Conservation (phyloP, 2,797 vertebrate genomes). For the Hydrocynus forskahlii region DNA sequence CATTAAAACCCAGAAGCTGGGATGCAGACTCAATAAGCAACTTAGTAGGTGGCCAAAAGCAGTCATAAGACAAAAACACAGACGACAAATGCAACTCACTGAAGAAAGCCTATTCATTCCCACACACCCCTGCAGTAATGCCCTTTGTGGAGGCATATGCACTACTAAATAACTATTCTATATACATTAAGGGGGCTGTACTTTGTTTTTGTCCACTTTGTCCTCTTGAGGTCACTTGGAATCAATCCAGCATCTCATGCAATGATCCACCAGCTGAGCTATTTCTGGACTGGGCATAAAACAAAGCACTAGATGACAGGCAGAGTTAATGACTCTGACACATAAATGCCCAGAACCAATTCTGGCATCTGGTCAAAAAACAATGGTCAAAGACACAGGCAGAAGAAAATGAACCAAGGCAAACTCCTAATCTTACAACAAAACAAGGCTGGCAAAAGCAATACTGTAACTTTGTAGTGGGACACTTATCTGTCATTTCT, state of each 20-base stretch:
- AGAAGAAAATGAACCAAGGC: not conserved
- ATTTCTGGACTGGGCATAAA: not conserved
- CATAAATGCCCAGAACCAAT: not conserved
- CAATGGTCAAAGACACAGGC: not conserved
- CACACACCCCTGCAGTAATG: not conserved
- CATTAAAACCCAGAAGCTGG: not conserved
- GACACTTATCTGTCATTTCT: not conserved
- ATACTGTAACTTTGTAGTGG: not conserved
- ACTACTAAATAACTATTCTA: not conserved
- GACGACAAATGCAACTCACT: not conserved
- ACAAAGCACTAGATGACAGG: conserved; percentile 1
- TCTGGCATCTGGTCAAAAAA: not conserved
- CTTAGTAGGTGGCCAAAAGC: not conserved
- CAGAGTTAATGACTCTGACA: not conserved
- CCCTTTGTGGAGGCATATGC: not conserved
- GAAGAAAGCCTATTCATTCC: not conserved
- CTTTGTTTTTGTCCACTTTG: not conserved
- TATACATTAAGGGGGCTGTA: not conserved
- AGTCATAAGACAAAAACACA: not conserved
- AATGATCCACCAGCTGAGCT: conserved; percentile 2
- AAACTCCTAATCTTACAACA: too few relatives aligned
- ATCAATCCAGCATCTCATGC: not conserved
- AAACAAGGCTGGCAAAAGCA: not conserved
- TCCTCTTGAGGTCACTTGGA: conserved; percentile 1
- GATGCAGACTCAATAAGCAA: not conserved